Percentiles rank a stretch among this genome's conserved stretches.
Conservation (phyloP, 2,888 invertebrate genomes). For the Thysanoteuthis rhombus region DNA sequence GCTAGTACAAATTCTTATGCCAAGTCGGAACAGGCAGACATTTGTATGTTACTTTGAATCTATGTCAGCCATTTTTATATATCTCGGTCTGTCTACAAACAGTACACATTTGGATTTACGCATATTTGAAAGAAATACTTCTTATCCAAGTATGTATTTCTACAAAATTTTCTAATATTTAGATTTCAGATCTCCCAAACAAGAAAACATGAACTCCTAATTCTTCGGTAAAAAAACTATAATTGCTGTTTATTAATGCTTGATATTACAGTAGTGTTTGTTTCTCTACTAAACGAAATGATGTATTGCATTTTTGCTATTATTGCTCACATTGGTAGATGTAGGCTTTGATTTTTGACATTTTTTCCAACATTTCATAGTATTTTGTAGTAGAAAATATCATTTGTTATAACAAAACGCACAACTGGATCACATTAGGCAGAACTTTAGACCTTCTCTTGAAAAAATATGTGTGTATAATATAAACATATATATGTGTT, state of each 20-base stretch:
- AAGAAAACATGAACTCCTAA: background rate
- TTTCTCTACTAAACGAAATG: no score
- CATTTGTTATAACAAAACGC: background rate
- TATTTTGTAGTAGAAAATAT: background rate
- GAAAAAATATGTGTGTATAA: background rate
- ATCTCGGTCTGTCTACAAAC: no score
- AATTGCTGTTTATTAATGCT: no score
- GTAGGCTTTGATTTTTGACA: background rate
- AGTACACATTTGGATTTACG: no score
- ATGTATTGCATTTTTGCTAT: background rate
- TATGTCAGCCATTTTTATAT: background rate
- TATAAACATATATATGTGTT: no score
- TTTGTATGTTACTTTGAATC: background rate
- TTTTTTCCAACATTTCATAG: background rate
- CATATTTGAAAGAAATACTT: background rate
- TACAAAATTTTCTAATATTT: background rate
- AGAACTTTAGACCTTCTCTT: background rate
- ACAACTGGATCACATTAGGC: background rate
- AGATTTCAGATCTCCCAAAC: background rate
- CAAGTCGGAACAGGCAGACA: background rate
- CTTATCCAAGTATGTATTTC: background rate
- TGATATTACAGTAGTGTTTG: no score
- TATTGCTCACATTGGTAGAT: background rate
- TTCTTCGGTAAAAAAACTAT: no score
- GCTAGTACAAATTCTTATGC: background rate